Evolutionary conservation across 1,140 invertebrate species (phyloP), one percentile per base, ranked within the genome.

Genomic region (Bombus huntii): DNA sequence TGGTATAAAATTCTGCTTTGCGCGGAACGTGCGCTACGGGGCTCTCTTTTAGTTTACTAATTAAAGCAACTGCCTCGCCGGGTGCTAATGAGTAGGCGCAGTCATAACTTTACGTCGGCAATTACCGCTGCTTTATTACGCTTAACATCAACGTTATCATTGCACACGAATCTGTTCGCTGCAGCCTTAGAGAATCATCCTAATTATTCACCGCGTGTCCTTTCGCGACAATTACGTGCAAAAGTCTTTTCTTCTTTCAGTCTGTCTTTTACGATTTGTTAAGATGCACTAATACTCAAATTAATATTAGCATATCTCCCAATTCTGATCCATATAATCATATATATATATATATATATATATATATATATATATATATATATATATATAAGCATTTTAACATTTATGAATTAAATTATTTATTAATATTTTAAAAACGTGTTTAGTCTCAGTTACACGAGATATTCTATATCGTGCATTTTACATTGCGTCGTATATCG

Each of bases 51-150:
- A 76, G 81, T 87, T 92, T 91, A 88, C 88, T 87, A 92, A 92
- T 92, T 91, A 90, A 91, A 89, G 71, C 88, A 85, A 83, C 85
- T 86, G 82, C 85, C 88, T 88, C 80, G 89, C 22, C 87, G 87
- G 81, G 85, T 89, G 89, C 88, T 93, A 93, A 93, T 92, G 92
- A 93, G 91, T 88, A 88, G 80, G 86, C 65, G 89, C 85, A 87
- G 73, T 81, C 83, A 83, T 87, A 89, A 90, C 68, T 92, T 93
- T 92, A 92, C 88, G 89, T 85, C 85, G 68, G 90, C 88, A 93
- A 94, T 94, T 93, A 92, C 87, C 89, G 87, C 90, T 88, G 86
- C 80, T 90, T 93, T 93, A 93, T 92, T 92, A 83, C 83, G 87
- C 82, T 88, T 88, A 86, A 88, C 88, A 80, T 92, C 76, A 87